Conservation (phyloP, 2,888 invertebrate species). For the Dioctria rufipes region DNA sequence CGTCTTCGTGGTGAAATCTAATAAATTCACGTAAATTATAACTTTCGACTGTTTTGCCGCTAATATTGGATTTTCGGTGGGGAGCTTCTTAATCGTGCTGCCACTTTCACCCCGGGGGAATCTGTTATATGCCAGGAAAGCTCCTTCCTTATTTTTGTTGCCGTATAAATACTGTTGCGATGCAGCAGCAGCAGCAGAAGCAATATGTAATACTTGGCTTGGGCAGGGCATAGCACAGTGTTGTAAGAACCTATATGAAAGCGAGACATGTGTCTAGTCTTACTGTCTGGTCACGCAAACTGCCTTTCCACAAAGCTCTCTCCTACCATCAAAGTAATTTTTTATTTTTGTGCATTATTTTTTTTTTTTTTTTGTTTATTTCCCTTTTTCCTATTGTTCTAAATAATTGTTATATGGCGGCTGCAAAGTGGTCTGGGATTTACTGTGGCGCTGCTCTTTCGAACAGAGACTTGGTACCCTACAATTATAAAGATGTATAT, state of each 20-base stretch:
- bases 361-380: background rate
- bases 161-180: background rate
- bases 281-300: constrained; percentile 58
- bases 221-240: background rate
- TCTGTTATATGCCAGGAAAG: background rate
- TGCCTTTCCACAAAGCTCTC: constrained; percentile 2
- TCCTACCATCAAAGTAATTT: background rate
- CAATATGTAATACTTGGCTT: too few relatives aligned
- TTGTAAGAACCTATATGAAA: constrained; percentile 3
- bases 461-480: too few relatives aligned
- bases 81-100: background rate
- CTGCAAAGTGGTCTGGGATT: constrained; percentile 45
- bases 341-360: background rate
- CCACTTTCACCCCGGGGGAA: background rate
- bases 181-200: too few relatives aligned
- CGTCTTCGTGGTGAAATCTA: constrained; percentile 30
- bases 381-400: constrained; percentile 32
- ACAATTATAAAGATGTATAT: too few relatives aligned
- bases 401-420: constrained; percentile 48
- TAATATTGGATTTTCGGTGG: constrained; percentile 37
- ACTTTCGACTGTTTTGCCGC: constrained; percentile 45
- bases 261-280: constrained; percentile 58
- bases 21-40: constrained; percentile 49
- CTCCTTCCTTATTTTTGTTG: background rate
- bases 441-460: constrained; percentile 14